phyloP scores from a whole-genome alignment of 2,888 invertebrate genomes.

The Myathropa florea region DNA sequence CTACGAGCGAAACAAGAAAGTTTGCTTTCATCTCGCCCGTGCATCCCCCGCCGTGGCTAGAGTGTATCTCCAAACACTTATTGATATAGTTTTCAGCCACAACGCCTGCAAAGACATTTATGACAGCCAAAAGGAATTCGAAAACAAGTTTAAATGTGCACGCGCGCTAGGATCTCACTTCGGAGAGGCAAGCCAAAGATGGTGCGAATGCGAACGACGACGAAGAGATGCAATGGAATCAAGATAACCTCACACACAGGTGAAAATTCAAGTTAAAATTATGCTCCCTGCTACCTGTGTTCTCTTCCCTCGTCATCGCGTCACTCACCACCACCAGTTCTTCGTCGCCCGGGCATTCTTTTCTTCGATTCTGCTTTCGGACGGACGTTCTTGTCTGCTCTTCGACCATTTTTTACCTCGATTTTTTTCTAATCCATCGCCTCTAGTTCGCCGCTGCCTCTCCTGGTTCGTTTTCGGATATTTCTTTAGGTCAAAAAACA shows the following conservation, averaged over 20 bases:
- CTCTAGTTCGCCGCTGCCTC: constrained; percentile 10
- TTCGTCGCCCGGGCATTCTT: not conserved
- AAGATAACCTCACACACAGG: constrained; percentile 68
- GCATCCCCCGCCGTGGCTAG: not conserved
- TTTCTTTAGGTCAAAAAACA: constrained; percentile 72
- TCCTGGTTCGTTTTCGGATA: constrained; percentile 62
- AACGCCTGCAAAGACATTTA: constrained; percentile 47
- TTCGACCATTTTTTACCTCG: not conserved
- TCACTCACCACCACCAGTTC: constrained; percentile 2
- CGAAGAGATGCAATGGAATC: constrained; percentile 51
- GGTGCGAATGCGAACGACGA: not conserved
- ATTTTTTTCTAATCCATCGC: constrained; percentile 55
- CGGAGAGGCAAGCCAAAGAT: not conserved
- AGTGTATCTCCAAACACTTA: not conserved
- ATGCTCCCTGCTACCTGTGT: constrained; percentile 66
- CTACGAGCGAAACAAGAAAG: not conserved
- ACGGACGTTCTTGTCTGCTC: not conserved
- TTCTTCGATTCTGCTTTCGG: not conserved
- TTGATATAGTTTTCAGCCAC: not conserved
- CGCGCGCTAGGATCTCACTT: constrained; percentile 32
- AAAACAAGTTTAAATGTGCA: constrained; percentile 56
- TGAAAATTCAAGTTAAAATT: constrained; percentile 70
- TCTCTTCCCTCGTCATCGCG: constrained; percentile 32
- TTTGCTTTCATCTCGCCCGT: not conserved
- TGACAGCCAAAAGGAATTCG: constrained; percentile 64